A percentile compares a stretch with the other conserved stretches of the same genome.
phyloP scores from a whole-genome alignment of 2,797 vertebrate genomes.

The Atherinosoma microstoma region DNA sequence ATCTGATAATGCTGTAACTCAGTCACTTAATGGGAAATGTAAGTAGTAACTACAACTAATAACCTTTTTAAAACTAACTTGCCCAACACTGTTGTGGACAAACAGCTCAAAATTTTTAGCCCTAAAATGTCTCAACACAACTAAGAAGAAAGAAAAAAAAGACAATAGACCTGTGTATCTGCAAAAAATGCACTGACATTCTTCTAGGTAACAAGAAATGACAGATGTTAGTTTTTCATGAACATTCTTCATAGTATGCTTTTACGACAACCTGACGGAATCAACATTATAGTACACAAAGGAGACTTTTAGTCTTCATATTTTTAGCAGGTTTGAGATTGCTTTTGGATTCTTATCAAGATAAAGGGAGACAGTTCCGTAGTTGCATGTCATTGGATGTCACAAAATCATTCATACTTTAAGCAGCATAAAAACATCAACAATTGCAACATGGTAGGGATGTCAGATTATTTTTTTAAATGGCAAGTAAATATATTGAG shows the following conservation, averaged over 20 bases:
- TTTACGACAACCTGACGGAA: not conserved
- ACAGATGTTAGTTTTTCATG: not conserved
- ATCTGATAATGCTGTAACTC: no score
- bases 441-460: not conserved
- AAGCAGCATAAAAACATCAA: conserved; percentile 1
- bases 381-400: not conserved
- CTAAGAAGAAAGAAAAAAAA: no score
- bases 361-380: not conserved
- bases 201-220: not conserved
- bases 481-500: not conserved
- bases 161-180: not conserved
- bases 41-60: no score
- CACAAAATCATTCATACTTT: not conserved
- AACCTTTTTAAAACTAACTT: no score
- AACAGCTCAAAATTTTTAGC: no score
- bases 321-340: not conserved
- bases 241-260: not conserved
- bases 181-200: not conserved
- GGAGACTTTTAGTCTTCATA: not conserved
- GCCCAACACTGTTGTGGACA: no score
- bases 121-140: no score
- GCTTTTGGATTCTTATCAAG: not conserved
- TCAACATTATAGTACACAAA: no score
- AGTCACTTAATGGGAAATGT: no score
- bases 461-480: conserved; percentile 4